Conservation (phyloP, 2,797 vertebrate species). For the Bovichtus diacanthus region DNA sequence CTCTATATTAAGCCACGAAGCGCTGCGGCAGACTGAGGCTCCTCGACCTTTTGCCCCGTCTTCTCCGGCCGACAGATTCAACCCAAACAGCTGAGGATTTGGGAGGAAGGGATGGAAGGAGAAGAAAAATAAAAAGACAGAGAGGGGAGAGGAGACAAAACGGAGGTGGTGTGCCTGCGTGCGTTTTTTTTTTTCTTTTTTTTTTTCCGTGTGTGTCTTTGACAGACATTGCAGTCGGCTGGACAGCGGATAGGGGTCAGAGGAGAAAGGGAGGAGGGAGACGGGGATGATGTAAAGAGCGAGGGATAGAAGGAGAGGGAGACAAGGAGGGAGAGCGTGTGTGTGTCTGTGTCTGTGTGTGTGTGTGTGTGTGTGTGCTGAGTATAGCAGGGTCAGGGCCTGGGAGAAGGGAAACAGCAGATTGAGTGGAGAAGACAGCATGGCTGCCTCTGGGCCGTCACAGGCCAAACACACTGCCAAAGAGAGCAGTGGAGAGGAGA, state of each 20-base stretch:
- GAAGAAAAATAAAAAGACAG: background rate
- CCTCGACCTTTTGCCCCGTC: conserved; percentile 36
- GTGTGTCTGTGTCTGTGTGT: too few species aligned
- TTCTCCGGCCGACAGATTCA: conserved; percentile 40
- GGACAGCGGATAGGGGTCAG: conserved; percentile 67
- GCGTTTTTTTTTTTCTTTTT: conserved; percentile 32
- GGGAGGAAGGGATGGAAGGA: conserved; percentile 11
- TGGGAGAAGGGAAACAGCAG: conserved; percentile 66
- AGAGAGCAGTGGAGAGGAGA: conserved; percentile 69
- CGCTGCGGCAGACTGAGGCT: conserved; percentile 31
- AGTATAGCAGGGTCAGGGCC: conserved; percentile 71
- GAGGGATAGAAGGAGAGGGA: conserved; percentile 36
- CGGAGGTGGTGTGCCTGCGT: conserved; percentile 48
- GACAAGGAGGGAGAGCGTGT: conserved; percentile 23
- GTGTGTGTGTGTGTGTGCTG: conserved; percentile 45
- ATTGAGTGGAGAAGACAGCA: conserved; percentile 79
- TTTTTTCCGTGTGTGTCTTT: conserved; percentile 59
- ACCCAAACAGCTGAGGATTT: conserved; percentile 46
- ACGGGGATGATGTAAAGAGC: conserved; percentile 43
- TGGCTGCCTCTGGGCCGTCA: conserved; percentile 79
- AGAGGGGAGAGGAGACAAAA: conserved; percentile 29
- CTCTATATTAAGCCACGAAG: conserved; percentile 8
- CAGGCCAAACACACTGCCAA: conserved; percentile 76
- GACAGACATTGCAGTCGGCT: conserved; percentile 57
- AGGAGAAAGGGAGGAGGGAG: conserved; percentile 26